A percentile compares a stretch with the other conserved stretches of the same genome.
Evolutionary conservation across 92 coral and sea anemone genomes (phyloP).

Genomic region (Zoanthus sansibaricus): DNA sequence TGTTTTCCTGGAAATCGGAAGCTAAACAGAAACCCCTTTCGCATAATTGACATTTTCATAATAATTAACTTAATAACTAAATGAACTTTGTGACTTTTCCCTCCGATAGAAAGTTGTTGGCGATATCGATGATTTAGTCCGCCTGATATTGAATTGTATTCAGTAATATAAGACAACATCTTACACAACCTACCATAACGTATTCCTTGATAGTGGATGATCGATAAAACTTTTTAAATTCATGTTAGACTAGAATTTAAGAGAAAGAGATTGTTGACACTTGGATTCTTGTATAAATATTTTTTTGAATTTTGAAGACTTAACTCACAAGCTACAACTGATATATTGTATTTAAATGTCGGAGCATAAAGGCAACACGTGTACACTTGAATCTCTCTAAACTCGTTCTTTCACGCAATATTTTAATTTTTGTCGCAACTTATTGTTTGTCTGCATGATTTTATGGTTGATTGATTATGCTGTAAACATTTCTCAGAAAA

Average conservation of each 20-base stretch:
- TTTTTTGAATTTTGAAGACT: no score
- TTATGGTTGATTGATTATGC: neutral
- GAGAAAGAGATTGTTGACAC: no score
- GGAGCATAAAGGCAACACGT: neutral
- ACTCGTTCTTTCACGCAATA: neutral
- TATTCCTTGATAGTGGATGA: no score
- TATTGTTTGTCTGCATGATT: neutral
- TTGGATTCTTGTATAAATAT: no score
- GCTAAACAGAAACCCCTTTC: neutral
- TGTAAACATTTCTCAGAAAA: constrained; percentile 33
- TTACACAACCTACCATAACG: no score
- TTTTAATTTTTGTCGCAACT: neutral
- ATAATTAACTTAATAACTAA: neutral
- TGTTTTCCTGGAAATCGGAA: constrained; percentile 9
- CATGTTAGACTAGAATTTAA: no score
- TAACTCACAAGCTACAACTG: no score
- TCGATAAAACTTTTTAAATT: no score
- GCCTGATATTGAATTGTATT: no score
- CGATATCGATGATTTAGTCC: neutral
- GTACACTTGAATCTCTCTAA: neutral
- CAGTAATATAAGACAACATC: no score
- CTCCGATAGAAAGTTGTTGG: neutral
- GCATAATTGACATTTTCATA: constrained; percentile 1
- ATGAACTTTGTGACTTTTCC: neutral
- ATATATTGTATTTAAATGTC: no score